These are phyloP conservation scores for Notodonta dromedarius DNA, from an alignment of 2,888 invertebrate species.

Conservation along the genomic window DNA sequence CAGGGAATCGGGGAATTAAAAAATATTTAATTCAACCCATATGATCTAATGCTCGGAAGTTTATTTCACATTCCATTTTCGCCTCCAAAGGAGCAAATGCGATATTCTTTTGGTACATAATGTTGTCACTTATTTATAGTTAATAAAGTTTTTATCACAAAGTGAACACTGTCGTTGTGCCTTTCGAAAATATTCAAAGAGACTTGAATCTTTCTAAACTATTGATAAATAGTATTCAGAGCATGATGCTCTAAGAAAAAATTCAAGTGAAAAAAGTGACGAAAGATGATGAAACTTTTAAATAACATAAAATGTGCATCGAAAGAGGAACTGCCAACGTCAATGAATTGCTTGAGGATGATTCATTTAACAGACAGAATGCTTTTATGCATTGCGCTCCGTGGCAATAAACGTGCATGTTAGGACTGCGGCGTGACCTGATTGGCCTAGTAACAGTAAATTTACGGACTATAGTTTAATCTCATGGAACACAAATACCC, in stretches of 20 bases:
- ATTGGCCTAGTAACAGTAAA: slow-evolving; percentile 27
- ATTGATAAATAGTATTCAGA: neutral
- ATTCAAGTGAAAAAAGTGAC: neutral
- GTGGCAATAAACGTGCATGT: slow-evolving; percentile 8
- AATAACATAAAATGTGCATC: slow-evolving; percentile 3
- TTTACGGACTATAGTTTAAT: neutral
- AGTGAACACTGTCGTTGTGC: neutral
- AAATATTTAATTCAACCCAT: too few species aligned
- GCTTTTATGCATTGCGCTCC: slow-evolving; percentile 23
- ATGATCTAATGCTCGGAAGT: too few species aligned
- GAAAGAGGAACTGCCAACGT: neutral
- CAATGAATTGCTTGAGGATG: slow-evolving; percentile 5
- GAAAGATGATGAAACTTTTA: neutral
- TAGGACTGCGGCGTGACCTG: slow-evolving; percentile 16
- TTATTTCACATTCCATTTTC: too few species aligned
- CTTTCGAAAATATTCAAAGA: neutral
- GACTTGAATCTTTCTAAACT: slow-evolving; percentile 3
- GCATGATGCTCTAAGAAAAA: slow-evolving; percentile 2
- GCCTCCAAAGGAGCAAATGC: too few species aligned
- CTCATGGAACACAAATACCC: neutral
- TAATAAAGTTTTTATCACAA: neutral
- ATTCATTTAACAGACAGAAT: slow-evolving; percentile 20
- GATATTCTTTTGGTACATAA: too few species aligned
- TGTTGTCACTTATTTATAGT: too few species aligned
- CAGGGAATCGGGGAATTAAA: too few species aligned